A percentile compares a stretch with the other conserved stretches of the same genome.
Evolutionary conservation across 2,797 vertebrate species (phyloP).

Genomic region (Poeciliopsis infans): DNA sequence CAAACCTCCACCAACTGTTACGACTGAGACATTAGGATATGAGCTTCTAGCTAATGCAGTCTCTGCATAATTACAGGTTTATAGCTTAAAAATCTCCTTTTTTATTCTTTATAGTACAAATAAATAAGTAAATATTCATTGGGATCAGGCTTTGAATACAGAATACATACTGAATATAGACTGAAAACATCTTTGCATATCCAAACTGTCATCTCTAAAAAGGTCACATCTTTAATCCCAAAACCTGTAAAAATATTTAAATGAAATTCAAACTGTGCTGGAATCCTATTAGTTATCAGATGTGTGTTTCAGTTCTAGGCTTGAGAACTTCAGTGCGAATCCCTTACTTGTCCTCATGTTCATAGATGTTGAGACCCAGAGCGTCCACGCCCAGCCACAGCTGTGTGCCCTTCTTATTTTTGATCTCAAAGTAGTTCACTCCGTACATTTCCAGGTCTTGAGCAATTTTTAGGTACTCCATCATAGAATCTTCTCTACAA

Average conservation of each 20-base stretch:
- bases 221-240: not conserved
- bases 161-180: not conserved
- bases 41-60: not conserved
- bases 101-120: not conserved
- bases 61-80: not conserved
- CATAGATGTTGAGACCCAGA: constrained; percentile 97
- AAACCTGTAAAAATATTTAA: not conserved
- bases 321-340: not conserved
- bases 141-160: not conserved
- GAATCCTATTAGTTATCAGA: not conserved
- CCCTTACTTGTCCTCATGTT: constrained; percentile 96
- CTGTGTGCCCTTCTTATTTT: constrained; percentile 98
- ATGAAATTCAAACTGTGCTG: not conserved
- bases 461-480: constrained; percentile 98
- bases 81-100: too few species aligned
- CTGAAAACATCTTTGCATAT: not conserved
- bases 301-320: not conserved
- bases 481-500: constrained; percentile 95
- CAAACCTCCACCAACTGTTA: not conserved
- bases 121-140: not conserved
- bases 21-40: not conserved
- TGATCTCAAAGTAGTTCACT: constrained; percentile 99
- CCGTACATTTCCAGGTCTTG: constrained; percentile 99
- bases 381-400: constrained; percentile 97
- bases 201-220: not conserved